Percentiles rank a stretch among this genome's conserved stretches.
Evolutionary conservation across 2,113 vertebrate species (phyloP).

Genomic region (Stomatorhinus ivindoensis): DNA sequence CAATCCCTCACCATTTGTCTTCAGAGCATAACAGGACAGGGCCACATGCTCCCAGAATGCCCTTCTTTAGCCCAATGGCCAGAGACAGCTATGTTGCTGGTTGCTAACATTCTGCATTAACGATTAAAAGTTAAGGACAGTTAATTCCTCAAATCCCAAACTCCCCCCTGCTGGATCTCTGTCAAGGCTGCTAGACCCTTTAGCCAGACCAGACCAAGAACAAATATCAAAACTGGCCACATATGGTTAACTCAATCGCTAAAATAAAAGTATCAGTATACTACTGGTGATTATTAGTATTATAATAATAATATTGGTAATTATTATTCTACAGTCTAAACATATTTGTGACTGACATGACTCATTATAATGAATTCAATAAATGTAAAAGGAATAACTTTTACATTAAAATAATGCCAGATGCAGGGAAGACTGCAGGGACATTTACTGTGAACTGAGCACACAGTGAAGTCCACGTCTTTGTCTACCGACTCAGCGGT

Average conservation of each 20-base stretch:
- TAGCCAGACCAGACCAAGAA: background rate
- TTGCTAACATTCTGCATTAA: background rate
- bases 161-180: background rate
- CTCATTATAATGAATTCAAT: background rate
- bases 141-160: slow-evolving; percentile 4
- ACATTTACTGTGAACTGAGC: background rate
- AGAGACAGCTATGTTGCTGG: background rate
- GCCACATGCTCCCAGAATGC: slow-evolving; percentile 1
- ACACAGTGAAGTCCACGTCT: background rate
- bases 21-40: slow-evolving; percentile 11
- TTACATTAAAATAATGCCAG: background rate
- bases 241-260: background rate
- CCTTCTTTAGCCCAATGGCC: background rate
- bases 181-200: slow-evolving; percentile 13
- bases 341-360: background rate
- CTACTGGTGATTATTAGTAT: background rate
- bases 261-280: background rate
- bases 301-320: no score
- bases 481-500: background rate
- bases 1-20: slow-evolving; percentile 5
- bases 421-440: background rate
- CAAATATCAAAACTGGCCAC: background rate
- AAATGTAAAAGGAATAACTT: background rate
- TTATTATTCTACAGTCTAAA: background rate
- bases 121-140: background rate